Evolutionary conservation across 1,140 invertebrate species (phyloP).

Genomic region (Mizuhopecten yessoensis): DNA sequence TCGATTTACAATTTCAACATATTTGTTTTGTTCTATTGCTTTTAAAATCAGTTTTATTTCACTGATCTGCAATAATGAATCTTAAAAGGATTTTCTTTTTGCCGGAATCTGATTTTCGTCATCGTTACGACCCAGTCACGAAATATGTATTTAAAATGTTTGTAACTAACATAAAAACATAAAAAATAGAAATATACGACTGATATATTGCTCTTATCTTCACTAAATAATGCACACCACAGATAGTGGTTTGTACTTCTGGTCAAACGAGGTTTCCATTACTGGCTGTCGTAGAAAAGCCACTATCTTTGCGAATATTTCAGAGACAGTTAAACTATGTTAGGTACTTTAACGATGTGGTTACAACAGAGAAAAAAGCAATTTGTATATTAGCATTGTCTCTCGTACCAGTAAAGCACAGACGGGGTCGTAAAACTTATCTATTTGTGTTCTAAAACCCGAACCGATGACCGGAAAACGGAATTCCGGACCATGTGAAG

Average conservation of each 20-base stretch:
- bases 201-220: not conserved
- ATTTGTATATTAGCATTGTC: constrained; percentile 12
- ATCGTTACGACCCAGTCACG: too few species aligned
- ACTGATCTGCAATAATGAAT: too few species aligned
- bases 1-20: too few species aligned
- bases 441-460: constrained; percentile 21
- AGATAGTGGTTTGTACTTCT: not conserved
- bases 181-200: too few species aligned
- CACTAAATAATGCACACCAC: not conserved
- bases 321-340: not conserved
- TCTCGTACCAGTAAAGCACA: not conserved
- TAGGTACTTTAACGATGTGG: constrained; percentile 17
- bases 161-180: too few species aligned
- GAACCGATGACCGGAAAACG: constrained; percentile 24
- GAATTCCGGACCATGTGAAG: constrained; percentile 31
- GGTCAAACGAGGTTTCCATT: not conserved
- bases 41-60: too few species aligned
- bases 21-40: too few species aligned
- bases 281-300: not conserved
- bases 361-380: constrained; percentile 30
- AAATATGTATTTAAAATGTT: too few species aligned
- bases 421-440: not conserved
- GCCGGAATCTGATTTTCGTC: too few species aligned
- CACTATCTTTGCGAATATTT: not conserved
- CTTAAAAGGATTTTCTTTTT: too few species aligned